Evolutionary conservation across 2,888 invertebrate species (phyloP).

Genomic region (Tricholauxania praeusta): DNA sequence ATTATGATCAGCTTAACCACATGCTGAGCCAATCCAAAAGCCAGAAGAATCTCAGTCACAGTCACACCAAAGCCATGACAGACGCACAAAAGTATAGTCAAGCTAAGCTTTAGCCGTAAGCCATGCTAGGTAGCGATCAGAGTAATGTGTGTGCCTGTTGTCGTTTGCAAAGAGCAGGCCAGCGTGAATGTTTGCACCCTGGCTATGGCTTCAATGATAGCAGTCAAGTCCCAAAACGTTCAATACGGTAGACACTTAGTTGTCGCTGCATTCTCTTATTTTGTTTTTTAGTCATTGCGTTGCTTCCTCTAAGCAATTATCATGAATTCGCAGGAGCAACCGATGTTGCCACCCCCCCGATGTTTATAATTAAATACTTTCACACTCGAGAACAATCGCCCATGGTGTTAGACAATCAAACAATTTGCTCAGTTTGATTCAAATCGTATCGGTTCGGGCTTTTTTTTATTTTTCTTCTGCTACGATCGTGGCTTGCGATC

Average conservation of each 20-base stretch:
- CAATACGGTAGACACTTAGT: not conserved
- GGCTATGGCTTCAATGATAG: no score
- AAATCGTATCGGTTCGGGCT: not conserved
- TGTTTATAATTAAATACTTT: constrained; percentile 67
- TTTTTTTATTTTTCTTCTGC: not conserved
- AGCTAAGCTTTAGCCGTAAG: not conserved
- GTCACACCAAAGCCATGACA: constrained; percentile 24
- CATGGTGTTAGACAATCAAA: constrained; percentile 36
- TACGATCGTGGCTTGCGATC: not conserved
- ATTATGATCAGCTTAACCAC: constrained; percentile 68
- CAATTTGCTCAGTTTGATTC: constrained; percentile 27
- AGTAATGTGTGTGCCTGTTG: no score
- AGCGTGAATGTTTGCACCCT: no score
- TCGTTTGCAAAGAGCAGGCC: no score
- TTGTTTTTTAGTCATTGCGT: not conserved
- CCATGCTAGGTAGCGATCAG: constrained; percentile 9
- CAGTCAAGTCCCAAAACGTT: no score
- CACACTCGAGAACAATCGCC: constrained; percentile 67
- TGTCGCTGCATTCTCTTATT: not conserved
- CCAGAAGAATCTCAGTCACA: constrained; percentile 29
- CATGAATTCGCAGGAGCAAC: not conserved
- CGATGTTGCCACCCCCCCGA: constrained; percentile 55
- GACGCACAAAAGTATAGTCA: not conserved
- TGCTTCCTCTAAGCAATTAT: not conserved
- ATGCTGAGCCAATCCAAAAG: constrained; percentile 59